Conservation (phyloP, 2,888 invertebrate species). For the Dasypolia templi region DNA sequence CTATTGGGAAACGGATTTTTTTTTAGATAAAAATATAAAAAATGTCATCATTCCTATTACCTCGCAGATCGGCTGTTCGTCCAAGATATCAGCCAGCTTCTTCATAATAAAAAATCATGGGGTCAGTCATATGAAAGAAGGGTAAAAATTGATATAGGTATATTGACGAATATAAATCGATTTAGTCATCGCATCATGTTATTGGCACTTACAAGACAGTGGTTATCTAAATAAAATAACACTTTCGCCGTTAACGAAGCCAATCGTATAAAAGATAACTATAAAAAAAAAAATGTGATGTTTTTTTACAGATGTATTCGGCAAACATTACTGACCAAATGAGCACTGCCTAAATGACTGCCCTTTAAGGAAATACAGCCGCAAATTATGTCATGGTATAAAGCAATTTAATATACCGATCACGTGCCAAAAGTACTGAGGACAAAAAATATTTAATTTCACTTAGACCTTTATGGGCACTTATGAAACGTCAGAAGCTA, state of each 20-base stretch:
- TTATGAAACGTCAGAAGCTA: no score
- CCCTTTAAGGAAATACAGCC: background rate
- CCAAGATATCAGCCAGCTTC: no score
- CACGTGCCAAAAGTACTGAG: slow-evolving; percentile 1
- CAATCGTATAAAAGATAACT: background rate
- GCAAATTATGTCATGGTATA: background rate
- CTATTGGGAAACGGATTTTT: no score
- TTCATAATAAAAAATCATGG: background rate
- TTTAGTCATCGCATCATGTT: background rate
- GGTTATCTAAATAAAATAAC: background rate
- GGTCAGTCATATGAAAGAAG: background rate
- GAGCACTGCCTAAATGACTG: background rate
- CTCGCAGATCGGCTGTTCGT: no score
- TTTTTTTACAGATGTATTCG: background rate
- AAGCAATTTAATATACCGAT: background rate
- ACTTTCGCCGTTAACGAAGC: background rate
- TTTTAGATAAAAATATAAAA: no score
- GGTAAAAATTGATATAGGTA: no score
- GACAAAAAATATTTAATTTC: background rate
- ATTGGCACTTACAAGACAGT: slow-evolving; percentile 5
- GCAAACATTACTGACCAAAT: background rate
- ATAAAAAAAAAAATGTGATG: background rate
- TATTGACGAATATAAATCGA: background rate
- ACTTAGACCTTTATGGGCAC: no score
- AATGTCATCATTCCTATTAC: no score